Conservation (phyloP, 1,140 invertebrate genomes). For the Meloidogyne exigua region DNA sequence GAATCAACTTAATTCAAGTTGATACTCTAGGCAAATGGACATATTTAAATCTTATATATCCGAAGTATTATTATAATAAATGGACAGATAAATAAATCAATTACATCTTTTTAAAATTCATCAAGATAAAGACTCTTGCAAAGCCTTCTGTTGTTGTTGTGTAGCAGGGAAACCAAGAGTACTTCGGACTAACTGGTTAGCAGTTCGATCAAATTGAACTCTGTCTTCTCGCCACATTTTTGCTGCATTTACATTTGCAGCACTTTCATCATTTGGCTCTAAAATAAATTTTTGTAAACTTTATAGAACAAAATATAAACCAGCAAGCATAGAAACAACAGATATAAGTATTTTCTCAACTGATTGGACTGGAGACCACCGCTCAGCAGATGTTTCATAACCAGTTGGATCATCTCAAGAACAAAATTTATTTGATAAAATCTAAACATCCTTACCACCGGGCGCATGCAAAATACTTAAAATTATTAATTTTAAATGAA, state of each 20-base stretch:
- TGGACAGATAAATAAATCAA: background rate
- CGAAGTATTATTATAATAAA: too few relatives aligned
- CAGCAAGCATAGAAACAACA: constrained; percentile 95
- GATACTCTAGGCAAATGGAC: too few relatives aligned
- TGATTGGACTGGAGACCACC: constrained; percentile 97
- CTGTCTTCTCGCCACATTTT: constrained; percentile 98
- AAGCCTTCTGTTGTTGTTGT: constrained; percentile 1
- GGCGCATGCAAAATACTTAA: constrained; percentile 88
- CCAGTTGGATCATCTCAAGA: constrained; percentile 90
- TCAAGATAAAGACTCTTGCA: background rate
- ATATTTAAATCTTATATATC: too few relatives aligned
- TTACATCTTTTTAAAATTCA: background rate
- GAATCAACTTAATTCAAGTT: too few relatives aligned
- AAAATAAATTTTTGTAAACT: constrained; percentile 46
- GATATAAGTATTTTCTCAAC: constrained; percentile 98
- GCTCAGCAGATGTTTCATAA: constrained; percentile 93
- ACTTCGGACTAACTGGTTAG: constrained; percentile 84
- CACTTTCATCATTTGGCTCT: constrained; percentile 99
- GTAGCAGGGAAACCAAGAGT: constrained; percentile 71
- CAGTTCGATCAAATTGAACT: constrained; percentile 87
- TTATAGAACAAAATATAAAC: constrained; percentile 66
- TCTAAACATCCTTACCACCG: constrained; percentile 34
- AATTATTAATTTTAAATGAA: background rate
- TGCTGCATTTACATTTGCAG: constrained; percentile 97
- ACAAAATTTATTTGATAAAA: background rate